phyloP scores from a whole-genome alignment of 2,888 invertebrate species.

The Leucania comma region DNA sequence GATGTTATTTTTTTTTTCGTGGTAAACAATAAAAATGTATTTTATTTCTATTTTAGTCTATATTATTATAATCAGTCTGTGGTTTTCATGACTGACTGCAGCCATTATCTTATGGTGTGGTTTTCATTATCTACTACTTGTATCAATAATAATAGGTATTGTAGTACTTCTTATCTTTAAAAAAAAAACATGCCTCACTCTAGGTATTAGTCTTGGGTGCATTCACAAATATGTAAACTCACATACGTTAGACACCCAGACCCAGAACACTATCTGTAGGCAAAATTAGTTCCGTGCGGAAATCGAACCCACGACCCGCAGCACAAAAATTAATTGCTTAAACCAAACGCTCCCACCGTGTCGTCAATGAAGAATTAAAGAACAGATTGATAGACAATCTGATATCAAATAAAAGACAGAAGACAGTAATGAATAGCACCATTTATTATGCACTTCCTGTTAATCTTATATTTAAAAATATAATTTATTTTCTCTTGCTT shows the following conservation, averaged over 20 bases:
- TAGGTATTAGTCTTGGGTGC: no score
- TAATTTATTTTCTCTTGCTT: conserved; percentile 72
- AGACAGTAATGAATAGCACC: conserved; percentile 10
- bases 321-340: no score
- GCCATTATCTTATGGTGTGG: not conserved
- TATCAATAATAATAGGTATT: not conserved
- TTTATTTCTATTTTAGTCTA: conserved; percentile 14
- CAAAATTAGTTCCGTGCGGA: no score
- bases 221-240: no score
- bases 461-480: conserved; percentile 14
- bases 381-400: not conserved
- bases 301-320: no score
- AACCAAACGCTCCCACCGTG: not conserved
- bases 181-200: no score
- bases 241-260: not conserved
- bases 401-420: not conserved
- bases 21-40: conserved; percentile 34
- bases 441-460: conserved; percentile 19
- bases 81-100: not conserved
- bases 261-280: no score
- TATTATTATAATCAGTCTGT: not conserved
- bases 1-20: conserved; percentile 34
- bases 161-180: no score
- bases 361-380: not conserved
- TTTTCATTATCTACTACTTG: not conserved